phyloP scores from a whole-genome alignment of 2,113 vertebrate species.

The Acanthochromis polyacanthus region DNA sequence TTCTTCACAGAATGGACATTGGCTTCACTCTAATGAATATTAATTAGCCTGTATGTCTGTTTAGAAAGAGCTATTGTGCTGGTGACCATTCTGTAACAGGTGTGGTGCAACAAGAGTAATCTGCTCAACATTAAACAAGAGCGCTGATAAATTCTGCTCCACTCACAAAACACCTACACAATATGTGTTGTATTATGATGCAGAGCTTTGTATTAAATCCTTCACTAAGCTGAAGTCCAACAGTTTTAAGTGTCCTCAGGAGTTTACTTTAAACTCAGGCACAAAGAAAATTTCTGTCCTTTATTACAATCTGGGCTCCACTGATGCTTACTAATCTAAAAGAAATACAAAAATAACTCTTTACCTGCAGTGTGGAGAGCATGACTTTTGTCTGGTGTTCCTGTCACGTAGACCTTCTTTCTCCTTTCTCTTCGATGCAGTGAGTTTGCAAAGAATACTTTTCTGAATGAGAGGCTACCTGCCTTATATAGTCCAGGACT shows the following conservation, averaged over 20 bases:
- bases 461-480: constrained; percentile 22
- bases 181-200: not conserved
- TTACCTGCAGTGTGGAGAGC: constrained; percentile 79
- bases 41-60: not conserved
- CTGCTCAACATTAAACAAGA: not conserved
- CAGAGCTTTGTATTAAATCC: not conserved
- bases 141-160: not conserved
- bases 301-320: not conserved
- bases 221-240: too few species aligned
- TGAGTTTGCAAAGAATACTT: constrained; percentile 40
- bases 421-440: constrained; percentile 33
- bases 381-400: constrained; percentile 57
- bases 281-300: not conserved
- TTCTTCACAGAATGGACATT: not conserved
- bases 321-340: not conserved
- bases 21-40: not conserved
- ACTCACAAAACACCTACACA: not conserved
- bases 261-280: too few species aligned
- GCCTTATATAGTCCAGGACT: constrained; percentile 72
- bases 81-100: not conserved
- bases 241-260: too few species aligned
- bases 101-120: constrained; percentile 9
- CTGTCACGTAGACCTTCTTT: constrained; percentile 6
- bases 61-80: constrained; percentile 34
- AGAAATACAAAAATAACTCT: not conserved